phyloP scores from a whole-genome alignment of 2,113 vertebrate genomes.

The Rhinopithecus roxellana region DNA sequence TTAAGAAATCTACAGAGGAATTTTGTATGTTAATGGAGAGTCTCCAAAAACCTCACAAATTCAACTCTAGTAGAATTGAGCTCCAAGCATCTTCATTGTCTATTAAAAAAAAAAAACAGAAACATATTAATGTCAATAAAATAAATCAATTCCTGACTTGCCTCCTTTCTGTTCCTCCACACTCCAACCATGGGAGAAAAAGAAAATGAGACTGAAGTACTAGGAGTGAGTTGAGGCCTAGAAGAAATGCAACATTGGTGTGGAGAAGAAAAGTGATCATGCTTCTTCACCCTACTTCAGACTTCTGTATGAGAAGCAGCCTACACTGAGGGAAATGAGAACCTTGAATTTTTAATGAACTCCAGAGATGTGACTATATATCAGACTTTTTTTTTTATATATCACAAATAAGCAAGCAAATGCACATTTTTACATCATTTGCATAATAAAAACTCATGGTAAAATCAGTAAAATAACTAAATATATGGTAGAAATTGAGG shows the following conservation, averaged over 20 bases:
- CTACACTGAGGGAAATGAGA: not conserved
- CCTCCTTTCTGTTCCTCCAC: not conserved
- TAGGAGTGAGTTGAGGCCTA: not conserved
- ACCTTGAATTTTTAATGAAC: not conserved
- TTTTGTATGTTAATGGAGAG: not conserved
- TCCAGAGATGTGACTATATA: not conserved
- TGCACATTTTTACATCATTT: slow-evolving; percentile 32
- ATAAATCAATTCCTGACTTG: not conserved
- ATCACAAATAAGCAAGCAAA: slow-evolving; percentile 38
- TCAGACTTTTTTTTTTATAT: not conserved
- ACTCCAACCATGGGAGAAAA: not conserved
- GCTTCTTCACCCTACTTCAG: not conserved
- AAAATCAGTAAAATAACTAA: not conserved
- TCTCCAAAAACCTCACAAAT: not conserved
- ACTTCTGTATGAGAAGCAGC: not conserved
- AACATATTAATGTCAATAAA: not conserved
- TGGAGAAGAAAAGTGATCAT: not conserved
- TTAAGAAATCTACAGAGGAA: not conserved
- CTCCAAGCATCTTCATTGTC: not conserved
- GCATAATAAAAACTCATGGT: not conserved
- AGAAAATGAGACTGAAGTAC: not conserved
- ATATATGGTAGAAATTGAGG: not conserved
- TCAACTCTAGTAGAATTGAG: not conserved
- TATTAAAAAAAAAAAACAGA: not conserved
- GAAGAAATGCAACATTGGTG: not conserved